A percentile compares a stretch with the other conserved stretches of the same genome.
Evolutionary conservation across 30 jellyfish, hydroid and myxozoan species (phyloP).

Genomic region (Turritopsis dohrnii): DNA sequence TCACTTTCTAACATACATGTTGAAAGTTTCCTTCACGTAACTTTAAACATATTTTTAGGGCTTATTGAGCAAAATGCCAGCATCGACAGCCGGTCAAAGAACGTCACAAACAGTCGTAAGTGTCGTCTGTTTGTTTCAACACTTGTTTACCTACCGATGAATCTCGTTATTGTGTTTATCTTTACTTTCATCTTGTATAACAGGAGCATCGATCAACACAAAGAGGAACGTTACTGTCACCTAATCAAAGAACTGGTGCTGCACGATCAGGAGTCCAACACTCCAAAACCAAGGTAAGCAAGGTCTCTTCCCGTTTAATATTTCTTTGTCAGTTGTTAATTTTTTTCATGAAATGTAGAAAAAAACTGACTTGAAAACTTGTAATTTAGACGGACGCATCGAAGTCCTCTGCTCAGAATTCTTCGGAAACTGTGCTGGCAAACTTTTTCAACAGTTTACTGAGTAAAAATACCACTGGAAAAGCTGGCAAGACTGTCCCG

Average conservation of each 20-base stretch:
- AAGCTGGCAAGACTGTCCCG: constrained; percentile 43
- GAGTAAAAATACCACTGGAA: constrained; percentile 77
- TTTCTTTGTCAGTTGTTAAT: not conserved
- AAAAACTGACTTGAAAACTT: not conserved
- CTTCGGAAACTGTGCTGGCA: constrained; percentile 91
- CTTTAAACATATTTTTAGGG: constrained; percentile 30
- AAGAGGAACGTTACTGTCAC: constrained; percentile 14
- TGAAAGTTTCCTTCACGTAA: not conserved
- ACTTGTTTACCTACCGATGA: not conserved
- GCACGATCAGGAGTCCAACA: constrained; percentile 40
- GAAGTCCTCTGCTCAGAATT: constrained; percentile 80
- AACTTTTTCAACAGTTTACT: constrained; percentile 93
- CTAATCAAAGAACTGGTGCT: constrained; percentile 27
- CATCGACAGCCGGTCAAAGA: constrained; percentile 50
- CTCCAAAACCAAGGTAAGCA: constrained; percentile 36
- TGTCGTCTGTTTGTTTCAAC: not conserved
- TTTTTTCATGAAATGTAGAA: too few relatives aligned
- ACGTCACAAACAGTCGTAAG: constrained; percentile 54
- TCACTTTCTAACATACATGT: too few relatives aligned
- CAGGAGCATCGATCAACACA: constrained; percentile 29
- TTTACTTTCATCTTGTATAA: not conserved
- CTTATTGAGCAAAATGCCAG: constrained; percentile 64
- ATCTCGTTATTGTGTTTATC: not conserved
- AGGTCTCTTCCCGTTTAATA: not conserved
- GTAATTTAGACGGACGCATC: constrained; percentile 59